Conservation (phyloP, 2,113 vertebrate species). For the Paradisaea rubra region DNA sequence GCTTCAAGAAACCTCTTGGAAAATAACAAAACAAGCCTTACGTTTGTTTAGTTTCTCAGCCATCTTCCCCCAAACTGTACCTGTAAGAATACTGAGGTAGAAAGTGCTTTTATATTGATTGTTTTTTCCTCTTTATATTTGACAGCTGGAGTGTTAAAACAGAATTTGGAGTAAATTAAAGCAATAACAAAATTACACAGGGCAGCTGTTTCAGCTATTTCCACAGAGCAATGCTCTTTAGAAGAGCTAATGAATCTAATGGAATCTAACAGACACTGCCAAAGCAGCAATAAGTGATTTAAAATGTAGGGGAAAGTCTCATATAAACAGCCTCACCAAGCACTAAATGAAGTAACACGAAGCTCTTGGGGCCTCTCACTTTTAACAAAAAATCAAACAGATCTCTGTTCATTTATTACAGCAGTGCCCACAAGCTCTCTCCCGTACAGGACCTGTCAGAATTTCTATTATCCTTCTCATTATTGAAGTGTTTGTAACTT, state of each 20-base stretch:
- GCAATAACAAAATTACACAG: constrained; percentile 62
- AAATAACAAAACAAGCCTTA: background rate
- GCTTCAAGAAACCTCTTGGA: background rate
- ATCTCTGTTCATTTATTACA: constrained; percentile 32
- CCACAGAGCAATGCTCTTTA: constrained; percentile 42
- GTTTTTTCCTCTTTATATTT: constrained; percentile 27
- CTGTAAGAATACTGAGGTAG: background rate
- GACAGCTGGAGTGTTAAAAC: constrained; percentile 60
- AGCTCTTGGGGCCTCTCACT: constrained; percentile 1
- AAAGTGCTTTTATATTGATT: constrained; percentile 46
- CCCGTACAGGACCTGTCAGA: background rate
- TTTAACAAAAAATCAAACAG: constrained; percentile 48
- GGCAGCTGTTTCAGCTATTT: constrained; percentile 61
- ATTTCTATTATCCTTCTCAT: constrained; percentile 28
- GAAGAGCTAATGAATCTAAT: constrained; percentile 66
- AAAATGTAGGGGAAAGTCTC: constrained; percentile 48
- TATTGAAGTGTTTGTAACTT: constrained; percentile 25
- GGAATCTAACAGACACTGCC: constrained; percentile 52
- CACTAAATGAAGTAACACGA: constrained; percentile 27
- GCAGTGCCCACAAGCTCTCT: background rate
- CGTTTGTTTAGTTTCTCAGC: background rate
- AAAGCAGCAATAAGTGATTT: constrained; percentile 58
- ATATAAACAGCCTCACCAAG: constrained; percentile 32
- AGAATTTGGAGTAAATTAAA: constrained; percentile 62
- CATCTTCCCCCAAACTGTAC: background rate